Evolutionary conservation across 1,140 invertebrate genomes (phyloP).

Genomic region (Hylyphantes graminicola): DNA sequence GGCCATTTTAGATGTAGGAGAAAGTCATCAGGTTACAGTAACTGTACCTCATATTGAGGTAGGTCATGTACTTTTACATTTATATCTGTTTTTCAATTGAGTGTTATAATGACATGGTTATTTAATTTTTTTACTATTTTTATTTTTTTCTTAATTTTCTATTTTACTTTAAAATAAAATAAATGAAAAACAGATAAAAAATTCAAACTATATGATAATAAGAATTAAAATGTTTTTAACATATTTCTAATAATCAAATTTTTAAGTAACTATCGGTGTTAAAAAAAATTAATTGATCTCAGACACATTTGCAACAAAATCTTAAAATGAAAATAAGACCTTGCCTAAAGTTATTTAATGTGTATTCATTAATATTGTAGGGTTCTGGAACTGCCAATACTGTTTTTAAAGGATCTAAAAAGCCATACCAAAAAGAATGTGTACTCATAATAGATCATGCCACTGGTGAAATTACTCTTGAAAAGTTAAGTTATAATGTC

Average conservation of each 20-base stretch:
- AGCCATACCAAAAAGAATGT: constrained; percentile 92
- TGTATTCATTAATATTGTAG: constrained; percentile 69
- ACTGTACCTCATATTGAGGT: constrained; percentile 87
- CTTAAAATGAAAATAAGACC: no score
- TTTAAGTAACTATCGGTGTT: no score
- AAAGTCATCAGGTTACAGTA: constrained; percentile 87
- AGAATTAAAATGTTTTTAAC: no score
- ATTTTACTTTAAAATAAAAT: no score
- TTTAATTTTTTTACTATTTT: background rate
- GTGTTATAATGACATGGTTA: no score
- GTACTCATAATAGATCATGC: constrained; percentile 91
- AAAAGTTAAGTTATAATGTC: constrained; percentile 89
- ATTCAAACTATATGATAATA: no score
- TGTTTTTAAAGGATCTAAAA: constrained; percentile 92
- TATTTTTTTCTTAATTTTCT: background rate
- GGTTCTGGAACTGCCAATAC: constrained; percentile 88
- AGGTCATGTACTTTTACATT: constrained; percentile 28
- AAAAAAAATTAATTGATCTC: no score
- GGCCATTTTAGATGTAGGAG: constrained; percentile 87
- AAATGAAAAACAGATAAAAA: no score
- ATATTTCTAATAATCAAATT: no score
- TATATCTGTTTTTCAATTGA: background rate
- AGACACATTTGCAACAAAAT: no score
- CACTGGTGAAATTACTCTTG: constrained; percentile 92
- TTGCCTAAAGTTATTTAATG: no score